phyloP scores from a whole-genome alignment of 1,140 invertebrate species.

The Drosophila ambigua region DNA sequence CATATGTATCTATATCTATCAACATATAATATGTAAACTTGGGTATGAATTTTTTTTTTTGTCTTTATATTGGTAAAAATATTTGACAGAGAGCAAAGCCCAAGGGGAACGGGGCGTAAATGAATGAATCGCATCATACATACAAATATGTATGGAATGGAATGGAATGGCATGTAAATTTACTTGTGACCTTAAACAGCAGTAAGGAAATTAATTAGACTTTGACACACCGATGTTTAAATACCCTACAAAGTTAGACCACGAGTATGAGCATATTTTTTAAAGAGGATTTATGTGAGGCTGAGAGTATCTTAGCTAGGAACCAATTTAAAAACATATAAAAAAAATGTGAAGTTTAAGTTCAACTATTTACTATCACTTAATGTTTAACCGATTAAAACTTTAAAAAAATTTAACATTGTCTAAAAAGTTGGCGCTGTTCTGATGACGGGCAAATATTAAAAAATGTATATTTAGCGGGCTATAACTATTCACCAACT shows the following conservation, averaged over 20 bases:
- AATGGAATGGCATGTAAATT: background rate
- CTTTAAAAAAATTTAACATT: too few species aligned
- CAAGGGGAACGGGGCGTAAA: constrained; percentile 27
- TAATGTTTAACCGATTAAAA: too few species aligned
- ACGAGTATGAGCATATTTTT: too few species aligned
- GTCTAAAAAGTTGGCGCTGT: too few species aligned
- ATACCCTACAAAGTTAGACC: too few species aligned
- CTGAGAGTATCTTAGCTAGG: too few species aligned
- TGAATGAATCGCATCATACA: constrained; percentile 46
- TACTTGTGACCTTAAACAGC: background rate
- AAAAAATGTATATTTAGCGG: too few species aligned
- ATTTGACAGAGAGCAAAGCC: constrained; percentile 41
- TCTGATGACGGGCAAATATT: too few species aligned
- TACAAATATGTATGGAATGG: constrained; percentile 13
- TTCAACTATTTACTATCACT: too few species aligned
- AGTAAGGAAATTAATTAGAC: constrained; percentile 10
- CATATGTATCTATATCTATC: constrained; percentile 7
- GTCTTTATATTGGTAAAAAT: constrained; percentile 41
- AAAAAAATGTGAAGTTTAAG: too few species aligned
- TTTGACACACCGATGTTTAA: background rate
- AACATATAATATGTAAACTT: constrained; percentile 3
- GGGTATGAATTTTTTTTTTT: constrained; percentile 6
- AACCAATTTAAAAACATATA: too few species aligned
- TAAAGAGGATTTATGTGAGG: too few species aligned
- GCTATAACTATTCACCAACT: background rate